Base-by-base conservation (phyloP, 2,888 invertebrate genomes). In the Lasioglossum oenotherae region DNA sequence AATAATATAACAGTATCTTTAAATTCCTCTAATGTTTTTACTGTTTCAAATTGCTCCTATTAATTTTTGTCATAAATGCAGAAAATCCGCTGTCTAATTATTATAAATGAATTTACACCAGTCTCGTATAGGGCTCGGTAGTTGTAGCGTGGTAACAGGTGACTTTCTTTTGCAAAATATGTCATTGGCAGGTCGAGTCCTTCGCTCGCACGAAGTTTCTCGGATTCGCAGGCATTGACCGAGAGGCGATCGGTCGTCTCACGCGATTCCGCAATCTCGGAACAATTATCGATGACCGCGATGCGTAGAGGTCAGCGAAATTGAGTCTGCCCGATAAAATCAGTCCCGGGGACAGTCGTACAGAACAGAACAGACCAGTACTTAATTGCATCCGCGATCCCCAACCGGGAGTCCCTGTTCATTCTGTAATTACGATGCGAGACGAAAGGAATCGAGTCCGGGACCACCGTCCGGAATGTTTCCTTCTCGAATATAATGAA, bases 291-390 rank as follows among this genome's bases (percentile, higher is more conserved):
- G 74, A 75, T 71, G 74, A 57, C 71, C 85, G 64, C 73, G 80
- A 46, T 83, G 89, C 88, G 86, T 90, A 80, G 78, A 88, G 80
- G 71, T 87, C 80, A 74, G 76, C 23, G 78, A 82, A 82, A 84
- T 82, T 73, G 83, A 78, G 72, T 27, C 35, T 19, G 23, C 57
- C 14, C 67, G 88, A 86, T 88, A 90, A 89, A 75, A 89, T 89
- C 88, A 79, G 41, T 38, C 38, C 35, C 46, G 67, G 72, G 80
- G 86, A 80, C 86, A 86, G 31, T 67, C 81, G 80, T 81, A 75
- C 57, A 64, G 74, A 53, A 19, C 53, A 53, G 23, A 23, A 53
- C 53, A 53, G 49, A 8, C 6, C 53, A 53, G 53, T 10, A 53
- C 53, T 53, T 80, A 89, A 88, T 88, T 85, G 64, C 74, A 74